Base-by-base conservation (phyloP, 2,113 vertebrate species). In the pig (Sus scrofa) region DNA sequence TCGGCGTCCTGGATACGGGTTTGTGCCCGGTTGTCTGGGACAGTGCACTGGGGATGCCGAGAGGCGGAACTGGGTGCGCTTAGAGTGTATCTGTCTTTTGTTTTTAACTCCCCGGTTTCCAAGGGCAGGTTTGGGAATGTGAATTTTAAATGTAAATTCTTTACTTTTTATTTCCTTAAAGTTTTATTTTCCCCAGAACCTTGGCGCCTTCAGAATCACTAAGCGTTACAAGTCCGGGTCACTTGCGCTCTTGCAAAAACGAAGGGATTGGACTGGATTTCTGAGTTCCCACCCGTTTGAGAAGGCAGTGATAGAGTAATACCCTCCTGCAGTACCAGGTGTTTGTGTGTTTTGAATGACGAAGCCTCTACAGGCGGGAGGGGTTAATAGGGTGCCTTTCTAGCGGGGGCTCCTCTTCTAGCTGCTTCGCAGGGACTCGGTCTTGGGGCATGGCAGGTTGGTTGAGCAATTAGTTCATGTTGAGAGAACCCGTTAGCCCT, bases 171-270 rank as follows among this genome's bases (percentile, higher is more conserved):
- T n/a, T 67, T 85, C 65, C 30, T 19, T 39, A 0, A 83, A 95
- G 62, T 93, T 91, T 95, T 96, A 18, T 63, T 32, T 95, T 91
- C n/a, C n/a, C n/a, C 58, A 62, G 37, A 39, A 13, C 52, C 2
- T 71, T 13, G 24, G 71, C 30, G 44, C 75, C 30, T 62, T 60
- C 37, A 26, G 85, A 58, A 19, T 44, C 37, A 16, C 71, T 1
- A 62, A 90, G 56, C 20, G 11, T 67, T 52, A 12, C 50, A 10
- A 26, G 62, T 27, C 34, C 82, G 26, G 71, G 60, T 39, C 60
- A 16, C 0, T 18, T 54, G 5, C 70, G 1, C 32, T 2, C 1
- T 13, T 13, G 62, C 63, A 52, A 1, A 65, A 37, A 34, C 3
- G 34, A n/a, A 30, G 44, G 52, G 52, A 2, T 3, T 7, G 52